phyloP scores from a whole-genome alignment of 2,797 vertebrate species.

The Pristis pectinata region DNA sequence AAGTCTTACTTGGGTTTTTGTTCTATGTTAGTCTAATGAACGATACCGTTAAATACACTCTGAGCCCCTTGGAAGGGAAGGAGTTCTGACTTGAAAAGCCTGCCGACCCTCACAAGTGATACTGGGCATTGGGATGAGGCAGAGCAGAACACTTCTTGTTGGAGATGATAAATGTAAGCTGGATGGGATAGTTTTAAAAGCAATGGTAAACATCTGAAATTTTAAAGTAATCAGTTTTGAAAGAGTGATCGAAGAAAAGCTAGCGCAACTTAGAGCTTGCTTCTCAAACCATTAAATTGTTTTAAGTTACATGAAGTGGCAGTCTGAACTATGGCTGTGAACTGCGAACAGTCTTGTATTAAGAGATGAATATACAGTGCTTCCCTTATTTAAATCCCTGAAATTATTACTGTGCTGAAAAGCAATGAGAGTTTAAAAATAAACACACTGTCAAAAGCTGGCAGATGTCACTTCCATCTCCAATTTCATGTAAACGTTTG shows the following conservation, averaged over 20 bases:
- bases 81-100: background rate
- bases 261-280: background rate
- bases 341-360: background rate
- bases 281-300: background rate
- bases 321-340: conserved; percentile 16
- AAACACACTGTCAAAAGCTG: background rate
- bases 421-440: conserved; percentile 21
- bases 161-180: background rate
- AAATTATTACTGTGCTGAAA: conserved; percentile 26
- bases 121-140: background rate
- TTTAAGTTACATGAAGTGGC: background rate
- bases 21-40: background rate
- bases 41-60: background rate
- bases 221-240: background rate
- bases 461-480: conserved; percentile 1
- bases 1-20: background rate
- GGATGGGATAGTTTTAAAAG: background rate
- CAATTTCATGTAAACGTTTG: conserved; percentile 11
- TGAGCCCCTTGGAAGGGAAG: background rate
- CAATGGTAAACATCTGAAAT: conserved; percentile 7
- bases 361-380: background rate
- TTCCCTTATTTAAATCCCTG: background rate
- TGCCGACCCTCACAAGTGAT: background rate
- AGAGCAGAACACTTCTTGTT: background rate
- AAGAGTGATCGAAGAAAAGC: background rate